phyloP scores from a whole-genome alignment of 2,888 invertebrate species.

The Netelia virgata region DNA sequence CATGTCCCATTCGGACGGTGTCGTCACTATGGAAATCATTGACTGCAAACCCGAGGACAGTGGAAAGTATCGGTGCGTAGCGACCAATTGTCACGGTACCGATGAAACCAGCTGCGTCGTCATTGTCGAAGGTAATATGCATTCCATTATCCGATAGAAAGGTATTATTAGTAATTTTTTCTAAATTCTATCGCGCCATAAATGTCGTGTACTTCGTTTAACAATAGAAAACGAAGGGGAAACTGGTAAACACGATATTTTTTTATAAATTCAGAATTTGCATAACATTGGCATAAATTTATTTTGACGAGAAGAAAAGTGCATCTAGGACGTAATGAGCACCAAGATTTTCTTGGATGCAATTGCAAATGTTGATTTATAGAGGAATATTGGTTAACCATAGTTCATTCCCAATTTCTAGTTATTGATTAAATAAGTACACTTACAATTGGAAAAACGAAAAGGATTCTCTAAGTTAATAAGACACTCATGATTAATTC shows the following conservation, averaged over 20 bases:
- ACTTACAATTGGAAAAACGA: neutral
- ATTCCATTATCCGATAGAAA: slow-evolving; percentile 5
- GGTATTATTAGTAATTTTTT: neutral
- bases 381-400: too few relatives aligned
- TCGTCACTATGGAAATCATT: slow-evolving; percentile 98
- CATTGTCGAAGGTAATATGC: slow-evolving; percentile 94
- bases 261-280: too few relatives aligned
- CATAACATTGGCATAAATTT: too few relatives aligned
- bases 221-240: too few relatives aligned
- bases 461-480: slow-evolving; percentile 20
- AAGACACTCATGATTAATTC: slow-evolving; percentile 25
- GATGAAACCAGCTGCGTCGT: slow-evolving; percentile 98
- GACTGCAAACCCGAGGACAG: slow-evolving; percentile 98
- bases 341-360: too few relatives aligned
- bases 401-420: too few relatives aligned
- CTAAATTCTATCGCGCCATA: neutral
- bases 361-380: too few relatives aligned
- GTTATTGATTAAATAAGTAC: too few relatives aligned
- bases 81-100: slow-evolving; percentile 96
- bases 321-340: too few relatives aligned
- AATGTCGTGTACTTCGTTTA: neutral
- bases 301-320: too few relatives aligned
- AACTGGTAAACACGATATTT: too few relatives aligned
- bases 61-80: slow-evolving; percentile 97
- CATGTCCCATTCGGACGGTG: slow-evolving; percentile 96